Evolutionary conservation across 2,888 invertebrate species (phyloP).

Genomic region (Pandemis corylana): DNA sequence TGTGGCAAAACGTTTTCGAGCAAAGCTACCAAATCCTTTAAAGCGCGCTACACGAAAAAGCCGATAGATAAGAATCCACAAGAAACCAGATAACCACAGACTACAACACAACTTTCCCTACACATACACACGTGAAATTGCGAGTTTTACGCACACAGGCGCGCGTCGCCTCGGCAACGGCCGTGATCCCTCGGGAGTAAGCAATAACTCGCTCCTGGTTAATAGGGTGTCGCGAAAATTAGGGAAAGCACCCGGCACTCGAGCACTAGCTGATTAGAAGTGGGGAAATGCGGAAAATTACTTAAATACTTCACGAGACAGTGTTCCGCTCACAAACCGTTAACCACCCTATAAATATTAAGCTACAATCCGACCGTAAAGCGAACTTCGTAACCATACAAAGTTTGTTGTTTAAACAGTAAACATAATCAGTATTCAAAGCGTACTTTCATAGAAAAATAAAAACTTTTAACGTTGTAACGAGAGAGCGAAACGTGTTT

Average conservation of each 20-base stretch:
- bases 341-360: conserved; percentile 64
- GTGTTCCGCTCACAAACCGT: conserved; percentile 46
- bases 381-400: conserved; percentile 61
- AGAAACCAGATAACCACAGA: conserved; percentile 69
- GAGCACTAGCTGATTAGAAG: conserved; percentile 75
- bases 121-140: conserved; percentile 59
- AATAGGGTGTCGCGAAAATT: conserved; percentile 79
- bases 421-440: conserved; percentile 73
- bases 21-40: conserved; percentile 54
- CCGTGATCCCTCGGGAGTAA: conserved; percentile 68
- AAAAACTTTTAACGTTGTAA: conserved; percentile 35
- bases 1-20: conserved; percentile 38
- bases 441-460: conserved; percentile 55
- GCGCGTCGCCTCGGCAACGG: conserved; percentile 64
- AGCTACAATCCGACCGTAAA: conserved; percentile 56
- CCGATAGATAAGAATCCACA: conserved; percentile 66
- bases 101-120: conserved; percentile 61
- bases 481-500: conserved; percentile 21
- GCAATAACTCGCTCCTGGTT: conserved; percentile 76
- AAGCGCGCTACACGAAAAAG: conserved; percentile 43
- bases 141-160: conserved; percentile 64
- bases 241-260: conserved; percentile 69
- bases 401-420: conserved; percentile 69
- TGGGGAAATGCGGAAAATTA: conserved; percentile 73
- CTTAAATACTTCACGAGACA: conserved; percentile 71